These are phyloP conservation scores for Buceros bicornis DNA, from an alignment of 2,797 vertebrate species.

Conservation along the genomic window DNA sequence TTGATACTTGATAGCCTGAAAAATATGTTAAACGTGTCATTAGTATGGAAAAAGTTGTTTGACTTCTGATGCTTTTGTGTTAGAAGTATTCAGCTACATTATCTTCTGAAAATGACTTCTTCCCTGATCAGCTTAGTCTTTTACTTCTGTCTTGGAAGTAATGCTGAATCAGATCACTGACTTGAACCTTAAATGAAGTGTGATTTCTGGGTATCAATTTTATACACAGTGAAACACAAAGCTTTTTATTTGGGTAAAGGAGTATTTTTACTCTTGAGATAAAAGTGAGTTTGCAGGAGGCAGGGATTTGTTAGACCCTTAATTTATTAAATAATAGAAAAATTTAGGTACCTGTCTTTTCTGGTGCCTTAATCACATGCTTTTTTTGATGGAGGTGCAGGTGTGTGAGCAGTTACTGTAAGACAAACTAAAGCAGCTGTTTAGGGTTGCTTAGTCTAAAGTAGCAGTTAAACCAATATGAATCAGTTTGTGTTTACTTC, in stretches of 20 bases:
- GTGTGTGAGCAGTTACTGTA: background rate
- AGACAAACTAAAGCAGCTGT: background rate
- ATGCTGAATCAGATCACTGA: background rate
- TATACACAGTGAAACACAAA: background rate
- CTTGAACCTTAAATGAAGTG: background rate
- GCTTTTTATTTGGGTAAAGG: background rate
- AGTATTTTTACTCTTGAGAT: background rate
- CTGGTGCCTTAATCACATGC: background rate
- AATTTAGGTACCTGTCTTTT: background rate
- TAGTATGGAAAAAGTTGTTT: background rate
- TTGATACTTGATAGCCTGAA: background rate
- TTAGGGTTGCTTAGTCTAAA: background rate
- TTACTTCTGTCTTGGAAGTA: background rate
- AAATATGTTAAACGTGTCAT: background rate
- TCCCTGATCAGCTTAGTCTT: background rate
- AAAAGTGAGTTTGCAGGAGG: background rate
- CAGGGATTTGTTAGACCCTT: background rate
- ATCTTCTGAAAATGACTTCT: background rate
- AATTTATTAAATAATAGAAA: background rate
- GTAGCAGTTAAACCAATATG: background rate
- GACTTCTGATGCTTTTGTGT: background rate
- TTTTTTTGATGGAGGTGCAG: background rate
- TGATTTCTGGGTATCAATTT: background rate
- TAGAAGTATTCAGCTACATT: background rate
- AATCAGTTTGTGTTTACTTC: background rate